These are phyloP conservation scores for Scolopax rusticola DNA, from an alignment of 2,797 vertebrate species.

Conservation along the genomic window DNA sequence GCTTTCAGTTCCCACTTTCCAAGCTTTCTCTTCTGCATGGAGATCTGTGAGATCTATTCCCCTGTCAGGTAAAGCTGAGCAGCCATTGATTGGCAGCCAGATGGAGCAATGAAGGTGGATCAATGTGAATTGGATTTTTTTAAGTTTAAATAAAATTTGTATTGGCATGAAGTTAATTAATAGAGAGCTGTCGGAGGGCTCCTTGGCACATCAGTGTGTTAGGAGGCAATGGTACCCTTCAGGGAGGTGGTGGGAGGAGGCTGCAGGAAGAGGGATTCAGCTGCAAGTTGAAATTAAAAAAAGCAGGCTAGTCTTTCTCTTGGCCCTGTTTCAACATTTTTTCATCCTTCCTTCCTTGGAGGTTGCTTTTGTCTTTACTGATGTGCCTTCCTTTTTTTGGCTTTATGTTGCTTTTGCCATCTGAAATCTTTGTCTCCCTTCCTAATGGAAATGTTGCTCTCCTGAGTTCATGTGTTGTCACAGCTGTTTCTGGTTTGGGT, in stretches of 20 bases:
- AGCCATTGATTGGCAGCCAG: constrained; percentile 71
- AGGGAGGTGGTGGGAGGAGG: constrained; percentile 45
- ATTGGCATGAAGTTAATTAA: constrained; percentile 80
- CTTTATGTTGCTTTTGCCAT: background rate
- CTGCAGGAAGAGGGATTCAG: constrained; percentile 31
- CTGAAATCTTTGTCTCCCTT: background rate
- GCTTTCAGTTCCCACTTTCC: background rate
- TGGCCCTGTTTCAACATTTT: background rate
- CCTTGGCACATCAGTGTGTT: constrained; percentile 68
- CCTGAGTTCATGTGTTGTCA: background rate
- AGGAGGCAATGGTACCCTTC: constrained; percentile 48
- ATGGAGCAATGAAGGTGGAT: constrained; percentile 76
- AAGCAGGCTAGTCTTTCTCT: background rate
- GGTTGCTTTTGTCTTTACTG: constrained; percentile 6
- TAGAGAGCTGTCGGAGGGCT: constrained; percentile 76
- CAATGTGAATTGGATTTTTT: constrained; percentile 80
- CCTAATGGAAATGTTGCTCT: background rate
- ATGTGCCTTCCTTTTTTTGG: background rate
- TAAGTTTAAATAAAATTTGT: constrained; percentile 81
- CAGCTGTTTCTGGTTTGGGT: background rate
- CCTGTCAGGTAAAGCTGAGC: constrained; percentile 32
- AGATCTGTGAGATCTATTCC: background rate
- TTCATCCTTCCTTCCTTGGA: background rate
- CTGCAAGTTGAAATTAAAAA: constrained; percentile 54
- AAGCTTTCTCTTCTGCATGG: fast-evolving